Conservation (phyloP, 2,797 vertebrate species). For the Varecia variegata region DNA sequence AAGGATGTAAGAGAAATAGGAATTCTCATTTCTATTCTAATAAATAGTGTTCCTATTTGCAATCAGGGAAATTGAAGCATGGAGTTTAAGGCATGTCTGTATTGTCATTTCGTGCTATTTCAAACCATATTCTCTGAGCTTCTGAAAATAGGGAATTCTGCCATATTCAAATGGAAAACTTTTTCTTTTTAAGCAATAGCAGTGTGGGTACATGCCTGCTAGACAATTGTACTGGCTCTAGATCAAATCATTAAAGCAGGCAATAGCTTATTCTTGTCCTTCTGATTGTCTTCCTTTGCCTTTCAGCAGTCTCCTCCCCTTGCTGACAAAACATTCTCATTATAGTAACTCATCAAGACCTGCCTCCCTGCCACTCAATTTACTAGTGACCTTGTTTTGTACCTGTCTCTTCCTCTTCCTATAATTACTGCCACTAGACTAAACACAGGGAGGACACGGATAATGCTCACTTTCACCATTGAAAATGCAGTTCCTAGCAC, state of each 20-base stretch:
- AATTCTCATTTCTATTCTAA: conserved; percentile 45
- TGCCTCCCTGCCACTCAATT: neutral
- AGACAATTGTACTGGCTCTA: neutral
- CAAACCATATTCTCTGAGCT: conserved; percentile 15
- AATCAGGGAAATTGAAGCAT: neutral
- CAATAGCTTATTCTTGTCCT: neutral
- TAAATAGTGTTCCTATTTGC: conserved; percentile 29
- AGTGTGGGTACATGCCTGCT: neutral
- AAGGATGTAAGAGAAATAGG: neutral
- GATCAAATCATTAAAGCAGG: neutral
- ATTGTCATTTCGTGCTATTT: conserved; percentile 43
- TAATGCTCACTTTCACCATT: neutral
- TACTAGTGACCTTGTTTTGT: neutral
- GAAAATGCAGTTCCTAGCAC: neutral
- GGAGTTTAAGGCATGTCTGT: neutral
- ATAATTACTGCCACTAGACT: neutral
- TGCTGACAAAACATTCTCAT: neutral
- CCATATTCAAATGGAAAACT: neutral
- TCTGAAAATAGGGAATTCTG: conserved; percentile 28
- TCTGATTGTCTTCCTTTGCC: neutral
- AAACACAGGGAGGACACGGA: neutral
- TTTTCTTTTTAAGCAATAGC: neutral
- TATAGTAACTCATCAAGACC: neutral
- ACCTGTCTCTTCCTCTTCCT: neutral
- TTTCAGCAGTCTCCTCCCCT: neutral